Evolutionary conservation across 2,113 vertebrate genomes (phyloP).

Genomic region (Tachycineta bicolor): DNA sequence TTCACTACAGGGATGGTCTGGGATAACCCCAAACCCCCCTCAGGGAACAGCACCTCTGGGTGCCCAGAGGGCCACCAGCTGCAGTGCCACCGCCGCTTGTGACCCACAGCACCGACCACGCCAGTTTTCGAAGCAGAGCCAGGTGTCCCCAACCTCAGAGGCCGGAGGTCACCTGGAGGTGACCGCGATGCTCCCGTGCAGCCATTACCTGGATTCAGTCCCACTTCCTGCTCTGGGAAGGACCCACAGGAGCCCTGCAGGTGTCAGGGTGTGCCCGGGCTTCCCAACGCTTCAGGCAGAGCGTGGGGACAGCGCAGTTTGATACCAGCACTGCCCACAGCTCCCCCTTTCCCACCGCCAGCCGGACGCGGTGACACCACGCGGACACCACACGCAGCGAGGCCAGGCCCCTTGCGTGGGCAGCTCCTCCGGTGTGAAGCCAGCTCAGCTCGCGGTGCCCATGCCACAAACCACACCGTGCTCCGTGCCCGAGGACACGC

Average conservation of each 20-base stretch:
- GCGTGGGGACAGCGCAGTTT: rapidly evolving
- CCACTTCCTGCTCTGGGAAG: not conserved
- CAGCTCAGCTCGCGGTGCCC: not conserved
- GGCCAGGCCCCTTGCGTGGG: not conserved
- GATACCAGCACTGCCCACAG: not conserved
- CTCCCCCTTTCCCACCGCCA: not conserved
- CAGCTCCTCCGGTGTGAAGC: not conserved
- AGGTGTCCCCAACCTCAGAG: rapidly evolving
- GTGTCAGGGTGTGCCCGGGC: rapidly evolving
- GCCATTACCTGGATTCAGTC: not conserved
- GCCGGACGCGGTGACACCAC: rapidly evolving
- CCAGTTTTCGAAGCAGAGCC: rapidly evolving
- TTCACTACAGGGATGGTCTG: rapidly evolving
- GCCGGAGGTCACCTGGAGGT: not conserved
- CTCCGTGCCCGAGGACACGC: not conserved
- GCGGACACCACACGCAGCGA: not conserved
- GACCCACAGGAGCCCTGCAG: not conserved
- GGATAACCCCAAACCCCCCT: rapidly evolving
- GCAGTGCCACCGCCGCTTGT: not conserved
- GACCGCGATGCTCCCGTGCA: rapidly evolving
- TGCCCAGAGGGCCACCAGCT: not conserved
- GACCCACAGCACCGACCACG: rapidly evolving
- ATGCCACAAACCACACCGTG: not conserved
- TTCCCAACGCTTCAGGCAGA: not conserved
- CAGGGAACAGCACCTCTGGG: not conserved